Percentiles rank a stretch among this genome's conserved stretches.
phyloP scores from a whole-genome alignment of 2,797 vertebrate species.

The Hybognathus amarus region DNA sequence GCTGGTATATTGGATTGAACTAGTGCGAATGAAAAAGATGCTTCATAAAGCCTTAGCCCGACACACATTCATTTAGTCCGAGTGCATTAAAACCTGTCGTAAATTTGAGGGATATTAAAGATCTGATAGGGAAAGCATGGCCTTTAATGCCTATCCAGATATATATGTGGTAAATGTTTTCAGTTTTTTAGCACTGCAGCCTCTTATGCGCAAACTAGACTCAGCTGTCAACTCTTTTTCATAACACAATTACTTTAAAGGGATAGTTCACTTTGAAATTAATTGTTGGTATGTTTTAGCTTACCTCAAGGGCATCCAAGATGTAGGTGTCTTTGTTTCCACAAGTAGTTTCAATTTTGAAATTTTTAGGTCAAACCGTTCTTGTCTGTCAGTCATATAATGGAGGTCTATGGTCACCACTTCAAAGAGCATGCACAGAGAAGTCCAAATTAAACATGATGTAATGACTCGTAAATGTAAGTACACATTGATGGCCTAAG shows the following conservation, averaged over 20 bases:
- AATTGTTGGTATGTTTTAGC: no score
- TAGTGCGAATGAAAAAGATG: conserved; percentile 65
- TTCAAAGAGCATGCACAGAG: no score
- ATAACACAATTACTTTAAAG: background rate
- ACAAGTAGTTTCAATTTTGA: no score
- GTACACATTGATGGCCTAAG: no score
- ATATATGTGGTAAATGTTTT: background rate
- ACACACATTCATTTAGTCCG: conserved; percentile 17
- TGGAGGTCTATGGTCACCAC: no score
- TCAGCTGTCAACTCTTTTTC: background rate
- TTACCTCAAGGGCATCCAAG: no score
- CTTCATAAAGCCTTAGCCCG: conserved; percentile 63
- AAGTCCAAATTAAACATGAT: no score
- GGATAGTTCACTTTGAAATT: no score
- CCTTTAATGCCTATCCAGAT: background rate
- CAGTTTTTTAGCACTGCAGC: background rate
- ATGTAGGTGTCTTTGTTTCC: no score
- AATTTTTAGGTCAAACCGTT: no score
- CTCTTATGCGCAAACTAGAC: background rate
- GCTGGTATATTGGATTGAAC: conserved; percentile 63
- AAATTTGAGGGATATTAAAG: conserved; percentile 30
- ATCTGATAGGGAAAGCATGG: conserved; percentile 3
- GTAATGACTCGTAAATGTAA: no score
- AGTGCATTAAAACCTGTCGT: background rate
- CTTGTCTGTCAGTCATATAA: no score